Percentiles rank a stretch among this genome's conserved stretches.
Conservation (phyloP, 2,113 vertebrate species). For the Isichthys henryi region DNA sequence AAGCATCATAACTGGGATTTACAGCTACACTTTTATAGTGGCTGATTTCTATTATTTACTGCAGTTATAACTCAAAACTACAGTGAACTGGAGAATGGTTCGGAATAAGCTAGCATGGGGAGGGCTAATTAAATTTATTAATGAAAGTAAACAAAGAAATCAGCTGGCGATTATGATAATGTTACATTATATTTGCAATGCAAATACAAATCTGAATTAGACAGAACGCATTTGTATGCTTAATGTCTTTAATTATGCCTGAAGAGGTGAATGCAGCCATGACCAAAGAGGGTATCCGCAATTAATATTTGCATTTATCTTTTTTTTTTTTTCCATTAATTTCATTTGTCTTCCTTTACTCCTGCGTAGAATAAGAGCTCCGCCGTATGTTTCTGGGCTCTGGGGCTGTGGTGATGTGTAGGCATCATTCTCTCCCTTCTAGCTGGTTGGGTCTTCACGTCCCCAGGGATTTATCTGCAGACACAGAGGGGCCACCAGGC, state of each 20-base stretch:
- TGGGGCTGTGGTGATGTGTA: not conserved
- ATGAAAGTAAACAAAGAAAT: conserved; percentile 9
- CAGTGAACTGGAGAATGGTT: conserved; percentile 30
- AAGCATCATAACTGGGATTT: conserved; percentile 41
- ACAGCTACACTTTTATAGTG: conserved; percentile 6
- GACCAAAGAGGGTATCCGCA: not conserved
- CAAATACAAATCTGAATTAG: not conserved
- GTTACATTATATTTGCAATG: not conserved
- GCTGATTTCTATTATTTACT: conserved; percentile 33
- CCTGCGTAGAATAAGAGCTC: not conserved
- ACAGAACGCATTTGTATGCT: not conserved
- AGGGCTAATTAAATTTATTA: not conserved
- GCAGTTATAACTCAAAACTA: conserved; percentile 19
- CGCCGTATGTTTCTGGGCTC: not conserved
- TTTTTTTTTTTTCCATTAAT: not conserved
- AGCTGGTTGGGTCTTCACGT: not conserved
- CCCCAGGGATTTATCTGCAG: not conserved
- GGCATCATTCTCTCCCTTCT: not conserved
- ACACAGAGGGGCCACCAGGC: not conserved
- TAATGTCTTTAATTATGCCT: not conserved
- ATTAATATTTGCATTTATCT: not conserved
- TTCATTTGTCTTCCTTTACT: not conserved
- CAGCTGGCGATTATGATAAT: not conserved
- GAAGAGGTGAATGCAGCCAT: not conserved
- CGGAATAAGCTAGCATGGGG: not conserved